Conservation (phyloP, 2,888 invertebrate species). For the Empis livida region DNA sequence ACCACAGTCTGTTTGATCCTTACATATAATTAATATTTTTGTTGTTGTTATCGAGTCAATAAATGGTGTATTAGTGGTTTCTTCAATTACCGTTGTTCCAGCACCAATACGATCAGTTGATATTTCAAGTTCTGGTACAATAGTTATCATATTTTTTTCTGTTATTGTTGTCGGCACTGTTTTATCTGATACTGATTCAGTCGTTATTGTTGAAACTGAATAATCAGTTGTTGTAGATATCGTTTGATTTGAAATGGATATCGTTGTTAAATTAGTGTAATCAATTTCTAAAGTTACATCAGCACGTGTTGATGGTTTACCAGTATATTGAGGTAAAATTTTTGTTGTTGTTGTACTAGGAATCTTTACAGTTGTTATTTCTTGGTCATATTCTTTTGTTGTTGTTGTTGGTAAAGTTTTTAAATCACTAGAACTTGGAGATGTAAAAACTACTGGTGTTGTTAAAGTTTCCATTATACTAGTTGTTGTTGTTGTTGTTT, state of each 20-base stretch:
- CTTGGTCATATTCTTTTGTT: slow-evolving; percentile 2
- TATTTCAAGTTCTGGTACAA: slow-evolving; percentile 7
- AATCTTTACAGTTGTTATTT: background rate
- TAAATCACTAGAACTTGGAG: slow-evolving; percentile 2
- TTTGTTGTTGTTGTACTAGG: slow-evolving; percentile 7
- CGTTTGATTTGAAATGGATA: slow-evolving; percentile 11
- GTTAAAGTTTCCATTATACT: slow-evolving; percentile 7
- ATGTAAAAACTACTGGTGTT: slow-evolving; percentile 5
- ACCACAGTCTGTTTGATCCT: slow-evolving; percentile 45
- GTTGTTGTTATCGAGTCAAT: slow-evolving; percentile 14
- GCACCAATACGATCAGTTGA: slow-evolving; percentile 10
- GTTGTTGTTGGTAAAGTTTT: slow-evolving; percentile 6
- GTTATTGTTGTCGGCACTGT: slow-evolving; percentile 11
- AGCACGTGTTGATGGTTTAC: slow-evolving; percentile 24
- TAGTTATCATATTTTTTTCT: slow-evolving; percentile 15
- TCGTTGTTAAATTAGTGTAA: slow-evolving; percentile 18
- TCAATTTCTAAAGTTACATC: slow-evolving; percentile 31
- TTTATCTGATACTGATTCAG: slow-evolving; percentile 22
- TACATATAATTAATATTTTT: slow-evolving; percentile 37
- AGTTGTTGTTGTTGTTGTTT: slow-evolving; percentile 16
- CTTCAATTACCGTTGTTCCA: slow-evolving; percentile 7
- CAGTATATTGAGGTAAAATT: slow-evolving; percentile 23
- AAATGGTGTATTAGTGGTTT: slow-evolving; percentile 8
- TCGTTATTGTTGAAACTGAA: slow-evolving; percentile 18
- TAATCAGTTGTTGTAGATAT: slow-evolving; percentile 17